Evolutionary conservation across 2,888 invertebrate species (phyloP).

Genomic region (Ophion ventricosus): DNA sequence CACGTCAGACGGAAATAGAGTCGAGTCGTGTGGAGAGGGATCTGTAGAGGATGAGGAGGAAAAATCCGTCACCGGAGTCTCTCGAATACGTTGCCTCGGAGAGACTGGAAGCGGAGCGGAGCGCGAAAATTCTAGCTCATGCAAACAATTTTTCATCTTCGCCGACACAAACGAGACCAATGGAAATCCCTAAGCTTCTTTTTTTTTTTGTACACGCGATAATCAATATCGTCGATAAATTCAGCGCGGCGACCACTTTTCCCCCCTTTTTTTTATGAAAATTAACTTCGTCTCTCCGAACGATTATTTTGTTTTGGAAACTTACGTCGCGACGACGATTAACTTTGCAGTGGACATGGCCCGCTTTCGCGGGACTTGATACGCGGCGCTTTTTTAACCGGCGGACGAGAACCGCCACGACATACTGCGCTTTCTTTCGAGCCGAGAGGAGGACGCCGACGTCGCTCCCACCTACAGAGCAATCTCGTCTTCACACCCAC

Average conservation of each 20-base stretch:
- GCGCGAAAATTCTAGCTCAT: not conserved
- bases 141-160: not conserved
- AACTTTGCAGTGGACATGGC: constrained; percentile 22
- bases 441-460: constrained; percentile 59
- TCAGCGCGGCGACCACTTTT: not conserved
- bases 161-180: not conserved
- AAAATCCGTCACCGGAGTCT: constrained; percentile 44
- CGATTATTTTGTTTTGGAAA: constrained; percentile 19
- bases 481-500: constrained; percentile 48
- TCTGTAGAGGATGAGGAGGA: constrained; percentile 32
- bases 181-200: not conserved
- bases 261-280: not conserved
- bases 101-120: constrained; percentile 20
- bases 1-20: constrained; percentile 68
- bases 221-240: no score
- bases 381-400: constrained; percentile 48
- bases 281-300: not conserved
- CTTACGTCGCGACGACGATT: constrained; percentile 47
- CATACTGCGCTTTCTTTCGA: constrained; percentile 59
- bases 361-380: constrained; percentile 34
- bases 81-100: constrained; percentile 29
- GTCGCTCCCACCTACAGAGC: constrained; percentile 60
- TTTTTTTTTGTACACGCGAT: not conserved
- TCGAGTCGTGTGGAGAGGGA: constrained; percentile 60
- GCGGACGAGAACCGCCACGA: constrained; percentile 61